Base-by-base conservation (phyloP, 1,140 invertebrate species). In the Zaprionus vittiger region DNA sequence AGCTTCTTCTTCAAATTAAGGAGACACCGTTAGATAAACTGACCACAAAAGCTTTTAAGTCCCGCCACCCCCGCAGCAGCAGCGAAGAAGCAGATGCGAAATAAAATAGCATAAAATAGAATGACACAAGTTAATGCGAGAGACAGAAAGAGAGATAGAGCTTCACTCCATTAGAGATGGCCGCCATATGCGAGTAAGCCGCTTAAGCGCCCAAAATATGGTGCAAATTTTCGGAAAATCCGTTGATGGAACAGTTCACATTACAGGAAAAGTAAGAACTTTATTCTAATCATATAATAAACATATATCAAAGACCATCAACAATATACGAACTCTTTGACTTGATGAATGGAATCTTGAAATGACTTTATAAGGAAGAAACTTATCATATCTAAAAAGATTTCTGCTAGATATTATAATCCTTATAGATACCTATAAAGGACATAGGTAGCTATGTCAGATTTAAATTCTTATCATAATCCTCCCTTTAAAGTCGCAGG, bases 1-100 rank as follows among this genome's bases (percentile, higher is more conserved):
- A 83, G 77, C 83, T 77, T 62, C 63, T 65, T 34, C 80, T 73
- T 65, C 54, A 89, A 83, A 83, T 83, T 80, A 64, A 62, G 67
- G 52, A 64, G 60, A 49, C 67, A 71, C 62, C 54, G 73, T 57
- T 67, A 59, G 65, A 59, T 49, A 80, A 69, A 70, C 55, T 52
- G 62, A 67, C 84, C 84, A 60, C 83, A 78, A 87, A 87, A 78
- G 84, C 83, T 89, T 89, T 83, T 81, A 80, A 86, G 66, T 79
- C 67, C 49, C 44, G 7, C 31, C 61, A 34, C n/a, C n/a, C 1
- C 41, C n/a, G 1, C 28, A 15, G 26, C 26, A 38, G 5, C 17
- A 34, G 17, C 15, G 12, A 49, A 7, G 28, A 31, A 66, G 54
- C 63, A 34, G 26, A n/a, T 20, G 24, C 22, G 47, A 54, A 68